A percentile compares a stretch with the other conserved stretches of the same genome.
Evolutionary conservation across 2,888 invertebrate genomes (phyloP).

Genomic region (Nematopogon swammerdamellus): DNA sequence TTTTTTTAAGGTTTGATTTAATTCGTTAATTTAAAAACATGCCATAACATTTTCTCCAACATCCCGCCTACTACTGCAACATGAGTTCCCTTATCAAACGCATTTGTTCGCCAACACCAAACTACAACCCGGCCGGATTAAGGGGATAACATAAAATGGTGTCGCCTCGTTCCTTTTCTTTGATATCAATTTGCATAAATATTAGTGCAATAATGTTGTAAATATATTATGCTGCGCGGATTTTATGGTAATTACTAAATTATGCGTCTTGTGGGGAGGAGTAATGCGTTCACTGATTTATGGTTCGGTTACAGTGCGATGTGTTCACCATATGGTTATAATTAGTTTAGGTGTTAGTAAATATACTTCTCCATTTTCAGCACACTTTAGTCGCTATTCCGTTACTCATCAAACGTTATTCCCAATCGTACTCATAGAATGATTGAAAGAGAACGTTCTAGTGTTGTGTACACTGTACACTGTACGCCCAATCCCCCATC

Average conservation of each 20-base stretch:
- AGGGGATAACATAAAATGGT: slow-evolving; percentile 38
- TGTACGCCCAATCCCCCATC: too few relatives aligned
- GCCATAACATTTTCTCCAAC: too few relatives aligned
- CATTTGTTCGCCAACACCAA: neutral
- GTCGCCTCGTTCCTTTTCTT: slow-evolving; percentile 38
- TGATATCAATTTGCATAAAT: slow-evolving; percentile 52
- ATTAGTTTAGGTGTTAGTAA: too few relatives aligned
- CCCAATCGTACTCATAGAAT: too few relatives aligned
- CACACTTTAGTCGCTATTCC: too few relatives aligned
- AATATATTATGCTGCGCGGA: slow-evolving; percentile 49
- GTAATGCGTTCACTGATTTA: neutral
- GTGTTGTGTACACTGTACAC: too few relatives aligned
- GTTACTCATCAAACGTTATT: too few relatives aligned
- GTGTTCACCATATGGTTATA: neutral
- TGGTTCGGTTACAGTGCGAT: neutral
- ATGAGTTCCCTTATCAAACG: neutral
- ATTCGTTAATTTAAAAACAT: too few relatives aligned
- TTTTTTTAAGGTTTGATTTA: too few relatives aligned
- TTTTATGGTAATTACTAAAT: slow-evolving; percentile 55
- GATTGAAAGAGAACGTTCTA: too few relatives aligned
- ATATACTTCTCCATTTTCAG: too few relatives aligned
- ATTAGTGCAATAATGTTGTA: slow-evolving; percentile 50
- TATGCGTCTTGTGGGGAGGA: slow-evolving; percentile 30
- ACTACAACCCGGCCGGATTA: slow-evolving; percentile 22
- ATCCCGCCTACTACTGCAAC: too few relatives aligned